A percentile compares a stretch with the other conserved stretches of the same genome.
Conservation (phyloP, 2,888 invertebrate genomes). For the Hyppa rectilinea region DNA sequence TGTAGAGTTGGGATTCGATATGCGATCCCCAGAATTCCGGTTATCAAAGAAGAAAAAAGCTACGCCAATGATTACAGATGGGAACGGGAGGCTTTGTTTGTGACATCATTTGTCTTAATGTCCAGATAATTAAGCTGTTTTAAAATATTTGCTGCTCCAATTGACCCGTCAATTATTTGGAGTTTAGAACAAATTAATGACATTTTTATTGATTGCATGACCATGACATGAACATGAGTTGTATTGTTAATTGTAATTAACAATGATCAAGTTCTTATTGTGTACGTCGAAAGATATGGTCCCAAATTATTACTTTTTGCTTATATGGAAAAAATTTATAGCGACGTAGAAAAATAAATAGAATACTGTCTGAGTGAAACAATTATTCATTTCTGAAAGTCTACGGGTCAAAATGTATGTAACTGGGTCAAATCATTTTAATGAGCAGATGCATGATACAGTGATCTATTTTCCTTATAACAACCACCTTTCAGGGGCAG, state of each 20-base stretch:
- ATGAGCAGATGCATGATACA: neutral
- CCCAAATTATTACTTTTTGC: neutral
- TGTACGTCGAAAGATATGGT: neutral
- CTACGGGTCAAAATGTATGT: conserved; percentile 26
- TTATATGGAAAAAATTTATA: neutral
- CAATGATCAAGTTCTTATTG: conserved; percentile 2
- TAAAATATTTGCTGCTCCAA: neutral
- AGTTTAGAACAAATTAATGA: conserved; percentile 2
- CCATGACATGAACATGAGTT: too few species aligned
- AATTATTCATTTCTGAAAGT: neutral
- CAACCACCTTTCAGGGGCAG: neutral
- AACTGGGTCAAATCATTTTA: conserved; percentile 16
- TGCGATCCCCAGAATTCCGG: neutral
- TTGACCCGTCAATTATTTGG: conserved; percentile 20
- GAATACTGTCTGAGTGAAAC: neutral
- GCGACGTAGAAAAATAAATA: neutral
- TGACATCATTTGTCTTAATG: neutral
- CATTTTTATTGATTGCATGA: conserved; percentile 26
- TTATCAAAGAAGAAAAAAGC: neutral
- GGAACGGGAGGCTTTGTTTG: neutral
- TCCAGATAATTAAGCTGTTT: neutral
- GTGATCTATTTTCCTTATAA: neutral
- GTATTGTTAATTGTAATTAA: neutral
- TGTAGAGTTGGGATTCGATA: neutral
- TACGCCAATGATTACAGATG: neutral